Percentiles rank a stretch among this genome's conserved stretches.
Evolutionary conservation across 2,113 vertebrate genomes (phyloP).

Genomic region (Vimba vimba): DNA sequence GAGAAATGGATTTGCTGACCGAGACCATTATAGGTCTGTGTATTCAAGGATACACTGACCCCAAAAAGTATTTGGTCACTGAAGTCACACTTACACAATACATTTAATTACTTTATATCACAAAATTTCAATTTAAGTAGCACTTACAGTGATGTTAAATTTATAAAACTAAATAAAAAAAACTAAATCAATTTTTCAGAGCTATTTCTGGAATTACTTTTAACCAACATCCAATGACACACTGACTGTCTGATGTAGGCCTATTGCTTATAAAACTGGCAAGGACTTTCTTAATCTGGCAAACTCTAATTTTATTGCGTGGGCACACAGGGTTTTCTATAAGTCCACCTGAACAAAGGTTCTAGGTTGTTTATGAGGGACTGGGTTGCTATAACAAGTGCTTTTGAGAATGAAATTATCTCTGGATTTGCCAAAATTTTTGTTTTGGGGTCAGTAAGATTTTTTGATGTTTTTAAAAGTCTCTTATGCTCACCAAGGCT

Average conservation of each 20-base stretch:
- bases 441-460: neutral
- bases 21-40: no score
- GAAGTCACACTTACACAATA: constrained; percentile 5
- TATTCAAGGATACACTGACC: neutral
- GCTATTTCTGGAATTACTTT: neutral
- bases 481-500: neutral
- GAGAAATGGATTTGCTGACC: constrained; percentile 16
- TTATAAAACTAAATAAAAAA: neutral
- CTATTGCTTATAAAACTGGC: neutral
- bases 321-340: neutral
- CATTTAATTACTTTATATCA: neutral
- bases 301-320: neutral
- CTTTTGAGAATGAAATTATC: neutral
- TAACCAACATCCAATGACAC: neutral
- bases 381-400: neutral
- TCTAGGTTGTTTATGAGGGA: neutral
- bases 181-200: neutral
- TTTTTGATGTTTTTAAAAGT: neutral
- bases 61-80: neutral
- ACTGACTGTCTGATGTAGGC: neutral
- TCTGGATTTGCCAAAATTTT: neutral
- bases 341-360: constrained; percentile 1
- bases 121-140: neutral
- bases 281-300: neutral
- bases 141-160: neutral